phyloP scores from a whole-genome alignment of 2,113 vertebrate genomes.

The Sakesphorus luctuosus region DNA sequence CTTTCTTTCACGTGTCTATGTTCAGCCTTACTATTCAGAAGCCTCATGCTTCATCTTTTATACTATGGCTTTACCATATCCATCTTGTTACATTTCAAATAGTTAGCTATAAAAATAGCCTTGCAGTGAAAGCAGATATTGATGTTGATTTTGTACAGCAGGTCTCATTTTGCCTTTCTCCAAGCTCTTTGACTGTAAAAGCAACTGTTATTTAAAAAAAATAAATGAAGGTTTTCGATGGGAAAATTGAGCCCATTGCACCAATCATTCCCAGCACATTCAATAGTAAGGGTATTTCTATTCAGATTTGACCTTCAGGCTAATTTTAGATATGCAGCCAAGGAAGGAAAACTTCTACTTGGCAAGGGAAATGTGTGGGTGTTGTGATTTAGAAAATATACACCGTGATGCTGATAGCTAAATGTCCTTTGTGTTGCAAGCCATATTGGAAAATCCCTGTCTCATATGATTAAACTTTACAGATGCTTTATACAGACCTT shows the following conservation, averaged over 20 bases:
- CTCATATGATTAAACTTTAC: background rate
- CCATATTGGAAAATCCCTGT: slow-evolving; percentile 25
- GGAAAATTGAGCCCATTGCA: slow-evolving; percentile 39
- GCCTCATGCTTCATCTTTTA: background rate
- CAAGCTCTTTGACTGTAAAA: slow-evolving; percentile 41
- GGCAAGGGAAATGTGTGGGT: slow-evolving; percentile 48
- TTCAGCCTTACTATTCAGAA: background rate
- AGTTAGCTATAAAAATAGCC: slow-evolving; percentile 32
- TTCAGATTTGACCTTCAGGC: slow-evolving; percentile 64
- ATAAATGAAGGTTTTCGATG: slow-evolving; percentile 22
- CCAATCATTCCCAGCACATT: slow-evolving; percentile 15
- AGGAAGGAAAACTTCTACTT: slow-evolving; percentile 54
- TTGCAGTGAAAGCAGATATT: slow-evolving; percentile 22
- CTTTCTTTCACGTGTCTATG: background rate
- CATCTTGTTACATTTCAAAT: slow-evolving; percentile 13
- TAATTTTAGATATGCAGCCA: slow-evolving; percentile 30
- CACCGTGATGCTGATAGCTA: background rate
- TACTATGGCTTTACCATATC: slow-evolving; percentile 5
- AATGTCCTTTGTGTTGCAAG: slow-evolving; percentile 33
- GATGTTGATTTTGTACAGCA: background rate
- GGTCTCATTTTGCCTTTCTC: background rate
- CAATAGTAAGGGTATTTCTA: slow-evolving; percentile 26
- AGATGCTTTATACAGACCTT: background rate
- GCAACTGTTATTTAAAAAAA: slow-evolving; percentile 53
- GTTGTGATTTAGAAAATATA: slow-evolving; percentile 51